These are phyloP conservation scores for Netelia virgata DNA, from an alignment of 2,888 invertebrate species.

Conservation along the genomic window DNA sequence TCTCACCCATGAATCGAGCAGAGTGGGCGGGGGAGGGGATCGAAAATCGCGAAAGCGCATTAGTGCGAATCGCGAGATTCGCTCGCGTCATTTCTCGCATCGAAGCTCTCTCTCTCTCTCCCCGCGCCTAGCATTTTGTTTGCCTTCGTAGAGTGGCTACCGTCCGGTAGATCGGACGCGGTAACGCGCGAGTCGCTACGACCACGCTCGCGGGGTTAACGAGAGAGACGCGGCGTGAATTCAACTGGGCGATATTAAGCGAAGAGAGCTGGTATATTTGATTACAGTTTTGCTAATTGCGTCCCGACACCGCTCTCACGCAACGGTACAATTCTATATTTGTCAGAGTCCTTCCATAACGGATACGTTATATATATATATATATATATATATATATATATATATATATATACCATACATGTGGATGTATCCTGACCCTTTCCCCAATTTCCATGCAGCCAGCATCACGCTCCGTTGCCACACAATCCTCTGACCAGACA, in stretches of 20 bases:
- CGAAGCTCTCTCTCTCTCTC: neutral
- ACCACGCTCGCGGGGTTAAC: slow-evolving; percentile 68
- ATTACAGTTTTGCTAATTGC: slow-evolving; percentile 79
- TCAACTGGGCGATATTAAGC: slow-evolving; percentile 71
- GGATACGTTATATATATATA: neutral
- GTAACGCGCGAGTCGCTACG: neutral
- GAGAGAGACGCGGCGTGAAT: slow-evolving; percentile 71
- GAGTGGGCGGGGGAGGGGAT: slow-evolving; percentile 8
- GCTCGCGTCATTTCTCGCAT: slow-evolving; percentile 17
- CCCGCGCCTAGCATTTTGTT: slow-evolving; percentile 46
- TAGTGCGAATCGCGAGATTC: slow-evolving; percentile 28
- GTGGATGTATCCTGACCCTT: slow-evolving; percentile 33
- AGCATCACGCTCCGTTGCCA: slow-evolving; percentile 24
- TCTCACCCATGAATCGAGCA: neutral
- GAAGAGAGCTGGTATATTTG: slow-evolving; percentile 73
- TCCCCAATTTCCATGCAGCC: slow-evolving; percentile 35
- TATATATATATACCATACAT: too few species aligned
- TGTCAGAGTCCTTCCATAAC: slow-evolving; percentile 17
- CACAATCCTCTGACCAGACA: slow-evolving; percentile 35
- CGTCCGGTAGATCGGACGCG: too few species aligned
- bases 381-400: too few species aligned
- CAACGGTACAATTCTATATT: neutral
- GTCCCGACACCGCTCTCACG: slow-evolving; percentile 45
- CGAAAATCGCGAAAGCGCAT: slow-evolving; percentile 40
- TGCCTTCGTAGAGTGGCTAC: slow-evolving; percentile 30